A percentile compares a stretch with the other conserved stretches of the same genome.
These are phyloP conservation scores for Listrodromus nycthemerus DNA, from an alignment of 2,888 invertebrate genomes.

Conservation along the genomic window DNA sequence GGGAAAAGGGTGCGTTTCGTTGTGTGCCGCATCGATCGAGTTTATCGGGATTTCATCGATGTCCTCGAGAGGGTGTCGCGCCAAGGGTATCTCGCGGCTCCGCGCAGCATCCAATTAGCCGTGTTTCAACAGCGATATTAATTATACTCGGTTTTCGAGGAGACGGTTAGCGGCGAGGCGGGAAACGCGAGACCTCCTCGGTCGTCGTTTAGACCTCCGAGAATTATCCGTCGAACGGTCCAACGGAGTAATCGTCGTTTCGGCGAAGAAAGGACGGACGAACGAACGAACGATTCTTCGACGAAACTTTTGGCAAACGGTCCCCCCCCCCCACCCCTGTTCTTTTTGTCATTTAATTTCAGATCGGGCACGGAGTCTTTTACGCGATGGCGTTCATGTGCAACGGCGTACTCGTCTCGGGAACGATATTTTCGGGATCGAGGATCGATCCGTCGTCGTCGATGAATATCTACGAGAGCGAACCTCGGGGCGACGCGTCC, in stretches of 20 bases:
- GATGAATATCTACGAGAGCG: slow-evolving; percentile 64
- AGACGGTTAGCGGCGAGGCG: slow-evolving; percentile 37
- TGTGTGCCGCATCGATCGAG: no score
- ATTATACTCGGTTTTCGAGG: slow-evolving; percentile 66
- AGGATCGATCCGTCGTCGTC: slow-evolving; percentile 71
- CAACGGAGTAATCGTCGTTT: neutral
- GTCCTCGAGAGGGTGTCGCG: neutral
- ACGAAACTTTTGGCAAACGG: no score
- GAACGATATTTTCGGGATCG: slow-evolving; percentile 71
- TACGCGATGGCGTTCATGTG: slow-evolving; percentile 74
- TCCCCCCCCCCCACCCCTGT: no score
- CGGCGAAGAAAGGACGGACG: no score
- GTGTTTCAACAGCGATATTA: slow-evolving; percentile 66
- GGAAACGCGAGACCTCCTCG: slow-evolving; percentile 56
- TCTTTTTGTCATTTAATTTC: no score
- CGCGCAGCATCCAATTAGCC: slow-evolving; percentile 62
- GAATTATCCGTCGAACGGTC: neutral
- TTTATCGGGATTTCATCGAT: no score
- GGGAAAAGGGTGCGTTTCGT: no score
- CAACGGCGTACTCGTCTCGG: slow-evolving; percentile 73
- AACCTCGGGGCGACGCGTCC: slow-evolving; percentile 69
- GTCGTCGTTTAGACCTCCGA: neutral
- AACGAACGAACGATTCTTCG: no score
- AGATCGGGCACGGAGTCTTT: slow-evolving; percentile 74
- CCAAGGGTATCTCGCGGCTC: neutral